Conservation (phyloP, 2,113 vertebrate genomes). For the Thomomys bottae region DNA sequence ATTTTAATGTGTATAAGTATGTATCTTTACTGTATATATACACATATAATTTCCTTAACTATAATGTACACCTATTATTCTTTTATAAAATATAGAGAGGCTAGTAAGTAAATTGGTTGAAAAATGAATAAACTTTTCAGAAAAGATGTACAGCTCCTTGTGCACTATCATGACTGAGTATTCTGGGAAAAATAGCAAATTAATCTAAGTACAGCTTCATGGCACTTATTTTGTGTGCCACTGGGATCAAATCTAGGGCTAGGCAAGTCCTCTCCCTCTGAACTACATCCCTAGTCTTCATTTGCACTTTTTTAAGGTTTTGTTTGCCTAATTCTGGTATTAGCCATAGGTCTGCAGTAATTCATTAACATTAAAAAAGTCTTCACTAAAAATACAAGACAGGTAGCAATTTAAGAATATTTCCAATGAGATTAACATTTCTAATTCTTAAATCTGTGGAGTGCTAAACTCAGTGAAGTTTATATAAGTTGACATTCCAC, state of each 20-base stretch:
- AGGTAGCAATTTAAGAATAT: neutral
- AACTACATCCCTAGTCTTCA: neutral
- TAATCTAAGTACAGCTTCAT: neutral
- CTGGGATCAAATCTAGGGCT: neutral
- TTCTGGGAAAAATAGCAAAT: slow-evolving; percentile 27
- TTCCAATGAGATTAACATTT: slow-evolving; percentile 8
- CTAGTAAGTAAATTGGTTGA: neutral
- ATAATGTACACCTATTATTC: neutral
- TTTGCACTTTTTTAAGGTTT: slow-evolving; percentile 32
- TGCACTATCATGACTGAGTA: slow-evolving; percentile 15
- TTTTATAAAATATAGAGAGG: slow-evolving; percentile 5
- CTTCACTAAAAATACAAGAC: neutral
- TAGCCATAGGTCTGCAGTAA: neutral
- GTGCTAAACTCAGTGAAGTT: slow-evolving; percentile 13
- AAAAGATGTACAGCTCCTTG: neutral
- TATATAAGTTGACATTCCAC: neutral
- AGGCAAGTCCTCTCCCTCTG: neutral
- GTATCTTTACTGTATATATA: no score
- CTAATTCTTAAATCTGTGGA: neutral
- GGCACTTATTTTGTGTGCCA: neutral
- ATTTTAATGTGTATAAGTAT: no score
- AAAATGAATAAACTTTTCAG: neutral
- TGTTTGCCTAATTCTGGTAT: neutral
- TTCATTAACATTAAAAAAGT: neutral
- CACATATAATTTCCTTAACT: no score